Percentiles rank a stretch among this genome's conserved stretches.
Evolutionary conservation across 1,140 invertebrate species (phyloP).

Genomic region (Mactra quadrangularis): DNA sequence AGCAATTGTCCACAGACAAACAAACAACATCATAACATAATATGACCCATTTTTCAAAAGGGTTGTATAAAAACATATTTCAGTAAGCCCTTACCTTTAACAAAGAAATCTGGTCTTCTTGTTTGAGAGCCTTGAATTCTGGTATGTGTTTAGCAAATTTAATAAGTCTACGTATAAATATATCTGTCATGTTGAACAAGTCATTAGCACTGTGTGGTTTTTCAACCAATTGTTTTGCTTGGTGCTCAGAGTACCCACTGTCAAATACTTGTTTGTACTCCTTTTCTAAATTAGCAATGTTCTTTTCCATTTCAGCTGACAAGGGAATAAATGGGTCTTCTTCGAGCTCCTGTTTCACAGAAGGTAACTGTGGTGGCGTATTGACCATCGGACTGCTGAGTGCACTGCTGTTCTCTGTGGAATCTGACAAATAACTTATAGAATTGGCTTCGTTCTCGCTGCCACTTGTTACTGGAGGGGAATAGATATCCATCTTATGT

Average conservation of each 20-base stretch:
- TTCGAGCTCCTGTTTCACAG: constrained; percentile 49
- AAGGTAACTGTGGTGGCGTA: not conserved
- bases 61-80: too few relatives aligned
- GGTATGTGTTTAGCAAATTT: constrained; percentile 79
- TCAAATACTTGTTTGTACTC: constrained; percentile 75
- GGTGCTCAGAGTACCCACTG: constrained; percentile 71
- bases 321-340: constrained; percentile 69
- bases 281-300: constrained; percentile 69
- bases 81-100: constrained; percentile 73
- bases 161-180: constrained; percentile 92
- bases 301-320: constrained; percentile 65
- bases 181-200: constrained; percentile 89
- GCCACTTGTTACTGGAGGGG: not conserved
- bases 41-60: too few relatives aligned
- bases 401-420: constrained; percentile 34
- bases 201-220: constrained; percentile 74
- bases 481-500: constrained; percentile 45
- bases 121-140: constrained; percentile 76
- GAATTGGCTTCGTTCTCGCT: constrained; percentile 29
- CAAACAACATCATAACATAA: too few relatives aligned
- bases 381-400: constrained; percentile 10
- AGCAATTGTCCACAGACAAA: too few relatives aligned
- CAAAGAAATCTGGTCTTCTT: constrained; percentile 79
- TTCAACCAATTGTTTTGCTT: constrained; percentile 67
- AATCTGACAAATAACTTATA: constrained; percentile 40